Percentiles rank a stretch among this genome's conserved stretches.
phyloP scores from a whole-genome alignment of 2,888 invertebrate species.

The Syrista parreyssii region DNA sequence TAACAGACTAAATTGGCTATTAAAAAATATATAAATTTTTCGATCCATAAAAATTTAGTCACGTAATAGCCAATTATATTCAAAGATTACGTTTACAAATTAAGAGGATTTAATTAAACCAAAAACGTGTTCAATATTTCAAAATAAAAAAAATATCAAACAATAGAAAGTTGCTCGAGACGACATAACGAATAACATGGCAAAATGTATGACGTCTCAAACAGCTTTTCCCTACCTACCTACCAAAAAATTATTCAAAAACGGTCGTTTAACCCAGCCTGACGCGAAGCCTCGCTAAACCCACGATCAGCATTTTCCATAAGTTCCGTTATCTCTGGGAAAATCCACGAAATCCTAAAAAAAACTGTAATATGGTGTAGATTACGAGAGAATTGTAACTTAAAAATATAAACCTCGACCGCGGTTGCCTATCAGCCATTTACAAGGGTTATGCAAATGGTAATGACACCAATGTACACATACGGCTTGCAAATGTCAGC shows the following conservation, averaged over 20 bases:
- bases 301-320: not conserved
- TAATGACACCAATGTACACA: constrained; percentile 12
- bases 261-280: not conserved
- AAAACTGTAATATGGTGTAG: not conserved
- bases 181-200: not conserved
- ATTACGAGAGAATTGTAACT: not conserved
- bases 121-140: not conserved
- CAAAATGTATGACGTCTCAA: too few relatives aligned
- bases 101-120: not conserved
- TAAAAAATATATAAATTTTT: not conserved
- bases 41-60: not conserved
- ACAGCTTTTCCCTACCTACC: not conserved
- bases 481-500: constrained; percentile 13
- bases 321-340: not conserved
- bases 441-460: constrained; percentile 8
- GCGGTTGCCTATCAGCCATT: not conserved
- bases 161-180: not conserved
- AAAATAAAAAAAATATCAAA: not conserved
- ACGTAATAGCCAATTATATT: not conserved
- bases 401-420: not conserved
- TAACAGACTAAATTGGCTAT: not conserved
- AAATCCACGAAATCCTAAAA: not conserved
- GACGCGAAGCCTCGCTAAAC: not conserved
- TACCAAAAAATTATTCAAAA: not conserved
- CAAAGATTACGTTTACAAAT: not conserved